These are phyloP conservation scores for Lonchura striata DNA, from an alignment of 2,113 vertebrate species.

Conservation along the genomic window DNA sequence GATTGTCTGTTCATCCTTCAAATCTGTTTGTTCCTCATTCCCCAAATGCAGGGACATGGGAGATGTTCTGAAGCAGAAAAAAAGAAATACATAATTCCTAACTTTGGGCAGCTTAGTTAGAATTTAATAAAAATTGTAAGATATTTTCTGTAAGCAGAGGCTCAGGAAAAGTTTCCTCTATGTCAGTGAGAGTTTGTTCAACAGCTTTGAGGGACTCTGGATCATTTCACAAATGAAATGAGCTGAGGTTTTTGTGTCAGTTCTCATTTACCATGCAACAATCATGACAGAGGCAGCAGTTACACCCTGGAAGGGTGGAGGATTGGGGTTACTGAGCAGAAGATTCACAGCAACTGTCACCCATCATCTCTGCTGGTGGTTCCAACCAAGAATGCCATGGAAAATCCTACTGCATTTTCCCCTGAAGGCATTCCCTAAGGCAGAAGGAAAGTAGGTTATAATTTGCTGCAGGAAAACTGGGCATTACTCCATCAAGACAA, in stretches of 20 bases:
- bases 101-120: neutral
- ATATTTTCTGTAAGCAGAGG: neutral
- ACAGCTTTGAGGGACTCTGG: neutral
- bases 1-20: neutral
- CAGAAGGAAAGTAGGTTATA: conserved; percentile 22
- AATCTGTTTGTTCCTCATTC: neutral
- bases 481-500: neutral
- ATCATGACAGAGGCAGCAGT: neutral
- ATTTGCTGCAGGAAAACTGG: conserved; percentile 32
- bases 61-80: neutral
- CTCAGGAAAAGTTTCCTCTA: neutral
- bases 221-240: neutral
- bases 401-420: neutral
- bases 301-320: neutral
- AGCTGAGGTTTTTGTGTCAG: neutral
- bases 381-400: conserved; percentile 3
- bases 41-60: neutral
- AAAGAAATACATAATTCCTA: neutral
- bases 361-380: neutral
- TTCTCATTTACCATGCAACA: neutral
- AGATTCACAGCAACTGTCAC: neutral
- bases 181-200: neutral
- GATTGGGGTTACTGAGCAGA: neutral
- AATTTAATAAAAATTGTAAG: neutral
- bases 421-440: conserved; percentile 1